phyloP scores from a whole-genome alignment of 2,113 vertebrate species.

The Psephotus haematonotus region DNA sequence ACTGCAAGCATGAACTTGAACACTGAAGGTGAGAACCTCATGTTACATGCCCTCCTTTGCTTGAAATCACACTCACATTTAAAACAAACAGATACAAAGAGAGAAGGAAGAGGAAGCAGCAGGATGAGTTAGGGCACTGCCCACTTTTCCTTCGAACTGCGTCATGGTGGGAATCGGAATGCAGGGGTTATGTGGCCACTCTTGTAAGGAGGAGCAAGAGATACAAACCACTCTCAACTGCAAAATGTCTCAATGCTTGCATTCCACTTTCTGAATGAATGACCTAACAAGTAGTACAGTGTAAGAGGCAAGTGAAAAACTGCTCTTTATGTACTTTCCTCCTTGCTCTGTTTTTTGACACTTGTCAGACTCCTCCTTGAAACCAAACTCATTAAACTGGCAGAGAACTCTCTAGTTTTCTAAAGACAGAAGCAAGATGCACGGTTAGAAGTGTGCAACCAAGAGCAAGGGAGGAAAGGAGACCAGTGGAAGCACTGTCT shows the following conservation, averaged over 20 bases:
- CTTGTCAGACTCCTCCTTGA: not conserved
- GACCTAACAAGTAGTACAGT: not conserved
- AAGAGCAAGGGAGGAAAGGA: not conserved
- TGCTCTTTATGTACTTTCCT: not conserved
- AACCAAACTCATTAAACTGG: not conserved
- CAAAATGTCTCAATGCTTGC: not conserved
- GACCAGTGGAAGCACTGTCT: not conserved
- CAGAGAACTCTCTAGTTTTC: not conserved
- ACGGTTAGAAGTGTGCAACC: not conserved
- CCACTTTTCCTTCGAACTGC: not conserved
- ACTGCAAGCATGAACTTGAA: not conserved
- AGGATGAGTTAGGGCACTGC: not conserved
- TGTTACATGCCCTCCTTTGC: not conserved
- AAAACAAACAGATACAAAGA: not conserved
- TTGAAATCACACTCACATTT: not conserved
- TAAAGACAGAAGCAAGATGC: not conserved
- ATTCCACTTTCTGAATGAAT: not conserved
- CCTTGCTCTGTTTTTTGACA: not conserved
- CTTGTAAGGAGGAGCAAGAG: not conserved
- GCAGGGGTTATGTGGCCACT: not conserved
- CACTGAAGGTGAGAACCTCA: not conserved
- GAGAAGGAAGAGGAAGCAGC: not conserved
- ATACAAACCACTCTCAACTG: not conserved
- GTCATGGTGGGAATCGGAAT: not conserved
- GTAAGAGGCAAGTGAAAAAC: not conserved